These are phyloP conservation scores for Erynnis tages DNA, from an alignment of 2,888 invertebrate species.

Conservation along the genomic window DNA sequence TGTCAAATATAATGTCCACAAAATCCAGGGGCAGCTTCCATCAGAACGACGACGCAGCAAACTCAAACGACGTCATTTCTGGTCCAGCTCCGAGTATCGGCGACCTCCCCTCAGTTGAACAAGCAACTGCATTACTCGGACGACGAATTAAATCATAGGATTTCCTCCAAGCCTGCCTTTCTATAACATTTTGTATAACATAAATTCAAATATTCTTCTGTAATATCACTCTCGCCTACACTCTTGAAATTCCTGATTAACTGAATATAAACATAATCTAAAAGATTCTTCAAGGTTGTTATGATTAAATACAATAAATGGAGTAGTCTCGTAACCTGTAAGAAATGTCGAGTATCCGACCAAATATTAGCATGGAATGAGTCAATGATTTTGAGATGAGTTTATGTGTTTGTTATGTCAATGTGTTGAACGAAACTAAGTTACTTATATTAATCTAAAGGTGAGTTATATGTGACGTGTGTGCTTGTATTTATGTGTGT, in stretches of 20 bases:
- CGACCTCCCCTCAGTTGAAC: constrained; percentile 50
- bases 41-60: constrained; percentile 5
- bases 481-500: constrained; percentile 29
- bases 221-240: constrained; percentile 37
- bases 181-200: constrained; percentile 79
- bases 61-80: constrained; percentile 8
- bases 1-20: background rate
- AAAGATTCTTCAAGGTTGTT: constrained; percentile 13
- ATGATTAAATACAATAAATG: constrained; percentile 10
- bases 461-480: constrained; percentile 26
- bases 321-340: constrained; percentile 51
- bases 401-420: constrained; percentile 22
- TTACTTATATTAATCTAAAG: constrained; percentile 18
- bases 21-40: constrained; percentile 13
- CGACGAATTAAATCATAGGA: constrained; percentile 75
- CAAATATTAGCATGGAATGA: constrained; percentile 46
- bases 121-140: constrained; percentile 65
- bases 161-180: constrained; percentile 79
- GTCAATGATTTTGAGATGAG: constrained; percentile 35
- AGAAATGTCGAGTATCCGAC: constrained; percentile 57
- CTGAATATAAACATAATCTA: constrained; percentile 24
- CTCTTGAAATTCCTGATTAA: constrained; percentile 52
- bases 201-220: constrained; percentile 57
- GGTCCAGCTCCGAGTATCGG: constrained; percentile 48
- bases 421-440: constrained; percentile 26